Base-by-base conservation (phyloP, 2,113 vertebrate species). In the Clarias macrocephalus region DNA sequence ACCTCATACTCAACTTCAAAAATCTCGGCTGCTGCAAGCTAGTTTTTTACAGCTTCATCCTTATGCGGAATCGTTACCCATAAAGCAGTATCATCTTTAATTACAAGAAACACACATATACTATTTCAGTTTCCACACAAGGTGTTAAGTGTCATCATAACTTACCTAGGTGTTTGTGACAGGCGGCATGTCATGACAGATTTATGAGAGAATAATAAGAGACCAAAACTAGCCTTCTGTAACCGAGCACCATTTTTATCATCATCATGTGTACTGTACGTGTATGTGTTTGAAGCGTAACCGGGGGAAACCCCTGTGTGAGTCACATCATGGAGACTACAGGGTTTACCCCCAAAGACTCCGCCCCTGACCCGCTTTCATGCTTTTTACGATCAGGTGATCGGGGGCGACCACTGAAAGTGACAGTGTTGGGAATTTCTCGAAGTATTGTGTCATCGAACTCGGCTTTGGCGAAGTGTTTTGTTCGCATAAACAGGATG, bases 361-460 rank as follows among this genome's bases (percentile, higher is more conserved):
- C 37, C 83, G 37, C 83, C 70, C 63, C 54, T 80, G 33, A 48
- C 23, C 66, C 23, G 25, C 79, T 75, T 15, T 30, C 56, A 90
- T 85, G 84, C 88, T 86, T 60, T 89, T 92, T 90, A 91, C 88
- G 86, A 89, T 93, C 93, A 93, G 92, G 92, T 95, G 93, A 93
- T 89, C 33, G 90, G 86, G 83, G 93, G 91, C 76, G 91, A 73
- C 83, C 84, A 81, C 75, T 30, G 19, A 23, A 33, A 90, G 84
- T 85, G 82, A 90, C 70, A 18, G 19, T 70, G 23, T 0, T 54
- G 91, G 94, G 91, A 92, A 83, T 87, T 89, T 93, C 92, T 91
- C 89, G 84, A 84, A 80, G 59, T 86, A 88, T 83, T 42, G 57
- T 57, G 79, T 89, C 82, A 80, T 66, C 2, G 3, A 16, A 54